phyloP scores from a whole-genome alignment of 2,888 invertebrate genomes.

The Himalopsyche tibetana region DNA sequence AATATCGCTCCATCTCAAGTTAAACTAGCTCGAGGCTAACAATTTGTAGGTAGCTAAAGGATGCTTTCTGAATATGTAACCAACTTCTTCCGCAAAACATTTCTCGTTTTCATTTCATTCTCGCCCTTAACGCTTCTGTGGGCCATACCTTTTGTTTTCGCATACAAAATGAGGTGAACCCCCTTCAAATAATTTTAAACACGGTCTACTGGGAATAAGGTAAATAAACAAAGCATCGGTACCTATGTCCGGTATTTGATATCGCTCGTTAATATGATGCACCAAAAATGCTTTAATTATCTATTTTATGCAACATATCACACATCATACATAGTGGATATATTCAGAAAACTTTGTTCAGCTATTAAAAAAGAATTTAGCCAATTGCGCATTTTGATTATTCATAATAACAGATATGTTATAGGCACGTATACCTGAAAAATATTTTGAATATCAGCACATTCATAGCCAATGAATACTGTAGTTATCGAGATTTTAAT shows the following conservation, averaged over 20 bases:
- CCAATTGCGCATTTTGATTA: too few relatives aligned
- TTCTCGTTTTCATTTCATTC: conserved; percentile 38
- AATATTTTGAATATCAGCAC: too few relatives aligned
- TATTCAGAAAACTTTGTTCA: too few relatives aligned
- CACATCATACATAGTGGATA: too few relatives aligned
- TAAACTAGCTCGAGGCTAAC: conserved; percentile 55
- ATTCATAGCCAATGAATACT: too few relatives aligned
- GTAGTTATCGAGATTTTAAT: too few relatives aligned
- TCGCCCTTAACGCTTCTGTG: conserved; percentile 29
- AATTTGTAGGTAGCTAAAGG: conserved; percentile 57
- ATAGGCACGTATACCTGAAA: too few relatives aligned
- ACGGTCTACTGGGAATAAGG: conserved; percentile 10
- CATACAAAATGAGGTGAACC: conserved; percentile 48
- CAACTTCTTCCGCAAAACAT: conserved; percentile 38
- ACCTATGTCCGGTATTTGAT: neutral
- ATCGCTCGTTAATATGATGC: neutral
- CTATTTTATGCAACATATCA: too few relatives aligned
- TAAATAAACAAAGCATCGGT: conserved; percentile 15
- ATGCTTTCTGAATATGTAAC: conserved; percentile 62
- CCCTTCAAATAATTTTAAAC: conserved; percentile 38
- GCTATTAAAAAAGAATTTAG: too few relatives aligned
- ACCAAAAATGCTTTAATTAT: neutral
- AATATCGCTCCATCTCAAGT: conserved; percentile 42
- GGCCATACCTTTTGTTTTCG: conserved; percentile 54
- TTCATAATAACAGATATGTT: too few relatives aligned